Conservation (phyloP, 2,797 vertebrate species). For the Epinephelus coioides region DNA sequence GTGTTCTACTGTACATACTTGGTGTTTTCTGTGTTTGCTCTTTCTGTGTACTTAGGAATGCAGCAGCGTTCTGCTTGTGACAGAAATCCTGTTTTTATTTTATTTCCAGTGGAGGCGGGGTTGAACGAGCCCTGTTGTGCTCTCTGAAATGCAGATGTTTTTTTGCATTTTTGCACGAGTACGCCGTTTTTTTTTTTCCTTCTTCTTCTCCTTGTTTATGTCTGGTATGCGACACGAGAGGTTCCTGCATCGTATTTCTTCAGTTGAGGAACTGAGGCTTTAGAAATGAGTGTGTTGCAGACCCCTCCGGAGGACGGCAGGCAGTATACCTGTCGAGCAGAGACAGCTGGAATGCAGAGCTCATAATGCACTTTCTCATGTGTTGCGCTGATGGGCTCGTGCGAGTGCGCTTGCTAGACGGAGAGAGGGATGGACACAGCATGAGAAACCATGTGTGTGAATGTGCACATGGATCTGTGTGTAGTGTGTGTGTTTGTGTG, state of each 20-base stretch:
- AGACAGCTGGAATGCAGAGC: constrained; percentile 70
- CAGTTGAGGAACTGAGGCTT: constrained; percentile 60
- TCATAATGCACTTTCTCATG: constrained; percentile 68
- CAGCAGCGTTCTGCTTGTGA: constrained; percentile 50
- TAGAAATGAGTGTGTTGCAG: constrained; percentile 44
- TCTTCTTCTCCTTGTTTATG: constrained; percentile 61
- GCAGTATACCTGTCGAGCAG: constrained; percentile 70
- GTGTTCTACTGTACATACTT: constrained; percentile 55
- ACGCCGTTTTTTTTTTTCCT: neutral
- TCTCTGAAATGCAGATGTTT: constrained; percentile 54
- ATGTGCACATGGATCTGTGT: constrained; percentile 13
- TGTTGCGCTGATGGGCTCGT: constrained; percentile 65
- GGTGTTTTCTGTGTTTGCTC: constrained; percentile 33
- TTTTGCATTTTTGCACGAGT: constrained; percentile 25
- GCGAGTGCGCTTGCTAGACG: constrained; percentile 39
- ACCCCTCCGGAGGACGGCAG: constrained; percentile 29
- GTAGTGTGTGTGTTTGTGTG: constrained; percentile 3
- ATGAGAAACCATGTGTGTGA: constrained; percentile 25
- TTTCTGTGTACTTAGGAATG: constrained; percentile 64
- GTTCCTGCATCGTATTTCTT: constrained; percentile 68
- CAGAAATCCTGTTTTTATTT: constrained; percentile 60
- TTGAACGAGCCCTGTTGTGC: constrained; percentile 27
- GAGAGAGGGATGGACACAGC: constrained; percentile 29
- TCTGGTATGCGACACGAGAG: constrained; percentile 75
- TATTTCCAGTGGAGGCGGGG: constrained; percentile 36